A percentile compares a stretch with the other conserved stretches of the same genome.
phyloP scores from a whole-genome alignment of 1,140 invertebrate genomes.

The Varroa destructor region DNA sequence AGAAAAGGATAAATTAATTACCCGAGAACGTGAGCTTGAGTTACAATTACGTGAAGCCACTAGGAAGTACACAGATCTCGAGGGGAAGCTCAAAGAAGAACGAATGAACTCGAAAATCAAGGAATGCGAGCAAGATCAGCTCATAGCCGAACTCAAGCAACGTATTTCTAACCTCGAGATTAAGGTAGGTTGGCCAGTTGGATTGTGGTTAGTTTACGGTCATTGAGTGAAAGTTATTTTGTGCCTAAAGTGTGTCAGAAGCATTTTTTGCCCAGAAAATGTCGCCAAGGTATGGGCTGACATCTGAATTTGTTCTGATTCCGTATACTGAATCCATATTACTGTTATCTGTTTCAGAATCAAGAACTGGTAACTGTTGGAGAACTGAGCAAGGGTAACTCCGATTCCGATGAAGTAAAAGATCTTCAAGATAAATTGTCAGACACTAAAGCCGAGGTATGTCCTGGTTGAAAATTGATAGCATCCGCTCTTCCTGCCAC shows the following conservation, averaged over 20 bases:
- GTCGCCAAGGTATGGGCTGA: no score
- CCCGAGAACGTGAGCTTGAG: conserved; percentile 58
- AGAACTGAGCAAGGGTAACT: conserved; percentile 68
- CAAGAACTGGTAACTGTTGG: conserved; percentile 79
- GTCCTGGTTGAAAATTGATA: background rate
- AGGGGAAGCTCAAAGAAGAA: conserved; percentile 72
- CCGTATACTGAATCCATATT: background rate
- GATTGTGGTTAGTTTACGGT: background rate
- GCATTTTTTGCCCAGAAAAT: no score
- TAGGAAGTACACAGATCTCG: conserved; percentile 70
- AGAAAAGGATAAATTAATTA: conserved; percentile 55
- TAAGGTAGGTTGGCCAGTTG: conserved; percentile 50
- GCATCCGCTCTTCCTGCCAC: no score
- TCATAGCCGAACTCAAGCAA: conserved; percentile 82
- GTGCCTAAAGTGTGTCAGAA: no score
- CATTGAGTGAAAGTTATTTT: no score
- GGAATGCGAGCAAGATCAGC: conserved; percentile 83
- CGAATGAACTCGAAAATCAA: conserved; percentile 82
- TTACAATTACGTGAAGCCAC: conserved; percentile 68
- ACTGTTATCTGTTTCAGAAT: conserved; percentile 50
- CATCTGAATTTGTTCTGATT: no score
- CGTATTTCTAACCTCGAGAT: conserved; percentile 84
- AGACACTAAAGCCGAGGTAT: conserved; percentile 78
- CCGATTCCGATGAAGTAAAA: conserved; percentile 51
- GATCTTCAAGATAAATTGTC: conserved; percentile 78